These are phyloP conservation scores for Hippopotamus amphibius DNA, from an alignment of 2,113 vertebrate species.

Conservation along the genomic window DNA sequence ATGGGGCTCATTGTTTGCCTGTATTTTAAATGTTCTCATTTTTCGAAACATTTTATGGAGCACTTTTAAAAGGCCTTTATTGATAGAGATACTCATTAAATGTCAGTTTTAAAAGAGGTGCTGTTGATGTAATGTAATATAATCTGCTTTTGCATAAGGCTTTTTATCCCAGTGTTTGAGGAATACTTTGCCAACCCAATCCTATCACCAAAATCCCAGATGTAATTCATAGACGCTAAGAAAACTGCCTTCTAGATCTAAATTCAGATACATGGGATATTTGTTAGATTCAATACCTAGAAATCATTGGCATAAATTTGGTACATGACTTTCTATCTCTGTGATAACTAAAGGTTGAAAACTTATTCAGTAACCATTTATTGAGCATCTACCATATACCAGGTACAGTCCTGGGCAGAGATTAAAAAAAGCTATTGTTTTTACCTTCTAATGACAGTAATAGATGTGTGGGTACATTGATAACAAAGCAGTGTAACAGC, in stretches of 20 bases:
- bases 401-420: background rate
- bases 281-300: constrained; percentile 21
- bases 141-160: constrained; percentile 64
- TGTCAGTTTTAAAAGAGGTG: constrained; percentile 77
- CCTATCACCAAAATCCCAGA: constrained; percentile 66
- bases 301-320: background rate
- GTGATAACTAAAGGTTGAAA: background rate
- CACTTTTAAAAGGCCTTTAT: constrained; percentile 78
- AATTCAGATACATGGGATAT: background rate
- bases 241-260: background rate
- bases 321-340: background rate
- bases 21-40: constrained; percentile 78
- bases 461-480: background rate
- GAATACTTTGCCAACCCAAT: constrained; percentile 52
- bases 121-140: constrained; percentile 66
- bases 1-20: constrained; percentile 73
- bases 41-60: constrained; percentile 81
- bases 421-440: background rate
- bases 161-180: constrained; percentile 47
- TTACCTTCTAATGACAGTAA: background rate
- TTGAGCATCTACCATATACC: background rate
- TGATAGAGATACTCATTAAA: constrained; percentile 82
- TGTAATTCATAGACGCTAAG: background rate
- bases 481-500: background rate
- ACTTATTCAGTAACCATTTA: background rate